Percentiles rank a stretch among this genome's conserved stretches.
Evolutionary conservation across 2,113 vertebrate genomes (phyloP).

Genomic region (Butorides virescens): DNA sequence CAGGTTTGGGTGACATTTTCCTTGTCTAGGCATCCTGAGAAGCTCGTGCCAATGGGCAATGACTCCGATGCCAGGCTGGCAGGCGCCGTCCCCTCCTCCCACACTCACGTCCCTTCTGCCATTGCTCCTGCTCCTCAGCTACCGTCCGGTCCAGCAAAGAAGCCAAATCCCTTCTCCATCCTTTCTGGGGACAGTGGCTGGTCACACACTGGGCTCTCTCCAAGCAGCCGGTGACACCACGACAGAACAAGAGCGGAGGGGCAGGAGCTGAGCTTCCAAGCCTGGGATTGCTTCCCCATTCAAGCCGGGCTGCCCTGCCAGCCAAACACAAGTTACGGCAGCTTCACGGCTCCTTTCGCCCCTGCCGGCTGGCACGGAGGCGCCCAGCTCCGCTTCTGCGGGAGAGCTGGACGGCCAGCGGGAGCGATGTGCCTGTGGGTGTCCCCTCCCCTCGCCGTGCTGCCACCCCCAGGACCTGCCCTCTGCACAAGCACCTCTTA

Average conservation of each 20-base stretch:
- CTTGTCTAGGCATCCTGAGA: fast-evolving
- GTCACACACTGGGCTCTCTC: not conserved
- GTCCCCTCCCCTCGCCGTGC: not conserved
- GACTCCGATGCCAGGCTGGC: fast-evolving
- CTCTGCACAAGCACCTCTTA: not conserved
- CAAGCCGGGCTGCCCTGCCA: not conserved
- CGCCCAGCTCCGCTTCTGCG: not conserved
- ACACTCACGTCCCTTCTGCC: not conserved
- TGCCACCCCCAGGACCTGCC: not conserved
- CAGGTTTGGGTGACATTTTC: not conserved
- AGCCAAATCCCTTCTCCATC: not conserved
- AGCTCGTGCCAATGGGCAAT: fast-evolving
- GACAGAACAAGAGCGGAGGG: not conserved
- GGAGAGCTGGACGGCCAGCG: fast-evolving
- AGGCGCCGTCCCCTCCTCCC: not conserved
- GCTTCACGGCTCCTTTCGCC: not conserved
- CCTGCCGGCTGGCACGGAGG: fast-evolving
- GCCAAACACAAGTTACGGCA: not conserved
- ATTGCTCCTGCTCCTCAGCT: not conserved
- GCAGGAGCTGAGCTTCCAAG: not conserved
- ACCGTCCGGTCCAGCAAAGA: not conserved
- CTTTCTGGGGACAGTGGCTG: not conserved
- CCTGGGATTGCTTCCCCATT: not conserved
- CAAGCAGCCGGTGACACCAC: fast-evolving
- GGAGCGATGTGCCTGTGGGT: not conserved